phyloP scores from a whole-genome alignment of 2,113 vertebrate genomes.

The Cottus gobio region DNA sequence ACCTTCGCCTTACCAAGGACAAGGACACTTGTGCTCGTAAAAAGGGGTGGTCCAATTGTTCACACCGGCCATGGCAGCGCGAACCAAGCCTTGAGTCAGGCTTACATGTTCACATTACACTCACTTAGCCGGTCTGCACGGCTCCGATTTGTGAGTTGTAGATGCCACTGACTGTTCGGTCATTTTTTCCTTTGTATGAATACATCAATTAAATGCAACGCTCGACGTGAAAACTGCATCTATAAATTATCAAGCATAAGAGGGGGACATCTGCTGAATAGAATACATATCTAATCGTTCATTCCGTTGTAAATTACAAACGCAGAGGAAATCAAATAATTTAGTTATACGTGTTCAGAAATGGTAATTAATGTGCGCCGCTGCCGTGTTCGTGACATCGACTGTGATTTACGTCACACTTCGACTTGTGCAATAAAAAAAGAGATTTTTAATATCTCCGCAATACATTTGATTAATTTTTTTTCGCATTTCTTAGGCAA shows the following conservation, averaged over 20 bases:
- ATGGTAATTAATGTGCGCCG: constrained; percentile 12
- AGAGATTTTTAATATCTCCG: constrained; percentile 36
- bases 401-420: constrained; percentile 6
- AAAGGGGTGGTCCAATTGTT: constrained; percentile 75
- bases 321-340: background rate
- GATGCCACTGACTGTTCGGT: background rate
- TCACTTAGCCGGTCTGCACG: constrained; percentile 13
- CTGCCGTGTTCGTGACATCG: background rate
- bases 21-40: constrained; percentile 79
- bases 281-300: constrained; percentile 6
- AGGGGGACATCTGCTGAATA: background rate
- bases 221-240: background rate
- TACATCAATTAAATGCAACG: background rate
- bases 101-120: constrained; percentile 26
- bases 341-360: background rate
- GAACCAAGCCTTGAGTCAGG: constrained; percentile 58
- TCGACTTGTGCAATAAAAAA: constrained; percentile 15
- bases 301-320: background rate
- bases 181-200: background rate
- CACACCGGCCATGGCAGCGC: constrained; percentile 63
- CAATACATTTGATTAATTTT: constrained; percentile 52
- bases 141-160: background rate
- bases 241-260: constrained; percentile 1
- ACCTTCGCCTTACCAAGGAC: constrained; percentile 79
- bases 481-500: constrained; percentile 46